Evolutionary conservation across 1,140 invertebrate species (phyloP).

Genomic region (Gyrodactylus bullatarudis): DNA sequence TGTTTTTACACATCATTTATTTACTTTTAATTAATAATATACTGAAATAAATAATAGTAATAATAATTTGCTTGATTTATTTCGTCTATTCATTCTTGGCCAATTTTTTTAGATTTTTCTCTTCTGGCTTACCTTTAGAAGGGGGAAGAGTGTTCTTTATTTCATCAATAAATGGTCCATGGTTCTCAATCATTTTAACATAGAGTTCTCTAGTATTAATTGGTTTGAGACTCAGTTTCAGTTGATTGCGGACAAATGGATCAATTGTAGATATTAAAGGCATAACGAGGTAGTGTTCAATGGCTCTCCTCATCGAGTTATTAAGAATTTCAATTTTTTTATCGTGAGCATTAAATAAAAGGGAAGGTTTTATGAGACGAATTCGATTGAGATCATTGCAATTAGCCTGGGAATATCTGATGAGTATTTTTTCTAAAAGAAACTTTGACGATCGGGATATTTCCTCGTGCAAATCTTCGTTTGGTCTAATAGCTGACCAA

Average conservation of each 20-base stretch:
- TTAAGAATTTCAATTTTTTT: neutral
- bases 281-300: neutral
- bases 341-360: neutral
- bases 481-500: neutral
- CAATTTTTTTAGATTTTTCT: no score
- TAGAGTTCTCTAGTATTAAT: neutral
- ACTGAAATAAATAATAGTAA: no score
- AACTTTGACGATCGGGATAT: neutral
- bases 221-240: neutral
- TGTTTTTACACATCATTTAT: no score
- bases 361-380: neutral
- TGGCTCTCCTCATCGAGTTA: neutral
- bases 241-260: neutral
- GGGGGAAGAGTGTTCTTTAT: no score
- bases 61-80: no score
- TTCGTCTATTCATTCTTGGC: no score
- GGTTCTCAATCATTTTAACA: no score
- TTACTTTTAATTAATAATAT: no score
- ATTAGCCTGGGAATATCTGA: neutral
- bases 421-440: neutral
- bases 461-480: neutral
- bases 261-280: neutral
- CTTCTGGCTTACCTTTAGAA: no score
- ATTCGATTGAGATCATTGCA: neutral
- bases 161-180: no score